Base-by-base conservation (phyloP, 1,140 invertebrate genomes). In the Parasteatoda tepidariorum region DNA sequence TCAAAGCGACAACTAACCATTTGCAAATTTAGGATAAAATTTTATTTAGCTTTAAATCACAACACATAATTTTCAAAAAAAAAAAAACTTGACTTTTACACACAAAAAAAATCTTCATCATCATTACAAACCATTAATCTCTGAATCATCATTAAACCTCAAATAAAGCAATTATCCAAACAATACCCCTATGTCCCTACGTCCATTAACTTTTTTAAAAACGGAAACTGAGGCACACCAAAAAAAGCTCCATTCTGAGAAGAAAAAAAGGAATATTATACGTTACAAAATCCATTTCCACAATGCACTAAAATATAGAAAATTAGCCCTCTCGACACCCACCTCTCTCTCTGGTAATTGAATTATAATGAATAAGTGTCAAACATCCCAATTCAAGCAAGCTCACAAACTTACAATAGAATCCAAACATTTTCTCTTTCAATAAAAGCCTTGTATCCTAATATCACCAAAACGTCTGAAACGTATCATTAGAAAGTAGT, bases 401-500 rank as follows among this genome's bases (percentile, higher is more conserved):
- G 66, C 38, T 66, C 34, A 33, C 15, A 34, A 78, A 28, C 33
- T 24, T 54, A 33, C 64, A 78, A 41, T 18, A 54, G 54, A 34
- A 73, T 24, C 59, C 73, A 75, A 30, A n/a, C 22, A 22, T 68
- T 22, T 55, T n/a, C 11, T 33, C 55, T 13, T 41, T 68, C 64
- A 79, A 79, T 41, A 38, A 41, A 15, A 6, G 6, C 48, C 59
- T 68, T 79, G 76, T 79, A 26, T 61, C 22, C 64, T 9, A 28
- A 48, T 78, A 41, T 30, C 59, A 26, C 34, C 26, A 24, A 22
- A 24, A 66, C 26, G n/a, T 26, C 15, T 22, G n/a, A 68, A 79
- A 79, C 66, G 31, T 79, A 30, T 68, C 18, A 79, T 79, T 79
- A 79, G 26, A 79, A 68, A 34, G 48, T 54, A 68, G 76, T 68